Conservation (phyloP, 2,113 vertebrate species). For the Pseudorasbora parva region DNA sequence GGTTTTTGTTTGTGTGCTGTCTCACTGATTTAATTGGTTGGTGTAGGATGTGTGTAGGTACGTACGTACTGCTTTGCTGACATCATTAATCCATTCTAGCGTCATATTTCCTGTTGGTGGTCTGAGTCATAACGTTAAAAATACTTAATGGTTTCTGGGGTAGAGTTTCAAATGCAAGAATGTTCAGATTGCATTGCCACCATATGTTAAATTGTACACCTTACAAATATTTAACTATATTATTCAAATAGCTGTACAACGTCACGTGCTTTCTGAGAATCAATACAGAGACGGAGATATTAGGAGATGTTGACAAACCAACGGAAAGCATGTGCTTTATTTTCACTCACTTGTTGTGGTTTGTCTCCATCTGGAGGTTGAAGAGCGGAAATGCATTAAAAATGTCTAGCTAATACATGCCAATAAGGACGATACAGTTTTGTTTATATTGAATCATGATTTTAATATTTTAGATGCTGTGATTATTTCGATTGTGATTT, state of each 20-base stretch:
- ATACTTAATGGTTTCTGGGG: constrained; percentile 42
- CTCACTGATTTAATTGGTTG: neutral
- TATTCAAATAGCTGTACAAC: neutral
- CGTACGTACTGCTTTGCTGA: constrained; percentile 50
- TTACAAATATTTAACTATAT: neutral
- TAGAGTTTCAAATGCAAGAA: constrained; percentile 5
- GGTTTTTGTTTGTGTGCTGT: neutral
- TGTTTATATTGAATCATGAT: too few species aligned
- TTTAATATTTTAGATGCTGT: too few species aligned
- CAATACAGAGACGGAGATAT: neutral
- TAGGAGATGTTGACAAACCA: neutral
- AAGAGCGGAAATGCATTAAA: constrained; percentile 37
- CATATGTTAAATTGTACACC: neutral
- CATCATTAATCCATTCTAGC: constrained; percentile 50
- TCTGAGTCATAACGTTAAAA: constrained; percentile 51
- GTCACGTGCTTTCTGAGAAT: neutral
- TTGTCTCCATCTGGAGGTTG: constrained; percentile 63
- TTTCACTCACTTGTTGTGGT: constrained; percentile 16
- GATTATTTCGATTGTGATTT: too few species aligned
- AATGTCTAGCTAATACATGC: neutral
- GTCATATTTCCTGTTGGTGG: constrained; percentile 60
- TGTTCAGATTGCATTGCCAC: neutral
- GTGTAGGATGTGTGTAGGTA: neutral
- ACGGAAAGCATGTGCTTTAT: neutral
- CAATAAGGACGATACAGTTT: neutral